Evolutionary conservation across 1,140 invertebrate species (phyloP), one percentile per base, ranked within the genome.

Genomic region (Scaptomyza pallida): DNA sequence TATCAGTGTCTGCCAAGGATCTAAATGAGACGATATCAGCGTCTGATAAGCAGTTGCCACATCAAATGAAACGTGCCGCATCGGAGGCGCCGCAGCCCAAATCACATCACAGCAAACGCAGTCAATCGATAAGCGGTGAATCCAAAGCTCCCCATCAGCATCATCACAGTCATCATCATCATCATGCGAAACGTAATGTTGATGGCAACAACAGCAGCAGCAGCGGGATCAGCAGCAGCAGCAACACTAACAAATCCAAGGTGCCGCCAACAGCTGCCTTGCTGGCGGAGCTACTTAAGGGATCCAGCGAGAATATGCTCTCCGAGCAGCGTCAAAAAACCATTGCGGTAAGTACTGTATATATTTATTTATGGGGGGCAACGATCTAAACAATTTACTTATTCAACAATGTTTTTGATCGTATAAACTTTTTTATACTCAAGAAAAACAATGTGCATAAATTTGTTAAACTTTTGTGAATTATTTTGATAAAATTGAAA

Each of bases 221-320:
- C 45, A 73, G 0, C 6, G 6, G 23, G 4, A 26, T 17, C 15
- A 41, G 30, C 26, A 60, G 26, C 13, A 26, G 26, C 13, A 41
- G 35, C 26, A 60, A 26, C 13, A 62, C 43, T 45, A 88, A 72
- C 57, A 73, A 75, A 40, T 67, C 61, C 9, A 78, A 85, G 40
- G 21, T n/a, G 13, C 19, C 60, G 12, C 94, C 94, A 2, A 94
- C 94, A 50, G 94, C 93, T 0, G 95, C 96, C 78, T 90, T 96
- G 19, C 91, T 96, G 23, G 95, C 95, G 10, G 95, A 96, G 83
- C 91, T 96, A 37, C 92, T 96, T 12, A 93, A 94, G 56, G 95
- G 95, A 15, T 95, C 95, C 74, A 96, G 95, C 9, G 95, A 96
- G 89, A 93, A 95, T 57, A 92, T 95, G 33, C 93, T 94, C 4